Conservation (phyloP, 2,888 invertebrate genomes). For the Andrena minutula region DNA sequence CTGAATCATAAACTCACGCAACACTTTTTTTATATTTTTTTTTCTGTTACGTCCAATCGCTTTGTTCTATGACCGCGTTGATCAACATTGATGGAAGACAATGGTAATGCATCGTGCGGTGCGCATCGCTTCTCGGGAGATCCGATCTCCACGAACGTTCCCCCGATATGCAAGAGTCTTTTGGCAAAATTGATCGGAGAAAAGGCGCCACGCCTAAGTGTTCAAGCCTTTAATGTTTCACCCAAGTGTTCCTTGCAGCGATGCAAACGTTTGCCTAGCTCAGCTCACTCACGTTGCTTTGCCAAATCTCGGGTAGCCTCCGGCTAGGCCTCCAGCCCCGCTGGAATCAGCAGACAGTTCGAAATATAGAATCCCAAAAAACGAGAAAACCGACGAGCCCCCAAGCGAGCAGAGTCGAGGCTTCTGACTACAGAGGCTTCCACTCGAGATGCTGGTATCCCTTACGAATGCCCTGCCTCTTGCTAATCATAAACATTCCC, state of each 20-base stretch:
- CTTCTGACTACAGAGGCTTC: constrained; percentile 43
- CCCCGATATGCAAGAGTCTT: not conserved
- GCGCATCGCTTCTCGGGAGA: not conserved
- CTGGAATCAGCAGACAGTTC: constrained; percentile 33
- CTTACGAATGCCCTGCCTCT: not conserved
- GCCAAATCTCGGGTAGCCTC: constrained; percentile 13
- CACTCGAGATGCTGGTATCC: constrained; percentile 29
- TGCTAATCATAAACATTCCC: constrained; percentile 59
- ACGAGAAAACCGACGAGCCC: constrained; percentile 2
- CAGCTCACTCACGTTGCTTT: not conserved
- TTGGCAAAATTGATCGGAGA: constrained; percentile 6
- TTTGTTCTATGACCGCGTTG: constrained; percentile 6
- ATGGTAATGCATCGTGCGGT: not conserved
- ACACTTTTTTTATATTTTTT: constrained; percentile 14
- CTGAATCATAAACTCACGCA: constrained; percentile 60
- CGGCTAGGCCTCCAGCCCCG: constrained; percentile 23
- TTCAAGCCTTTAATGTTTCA: not conserved
- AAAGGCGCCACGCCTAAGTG: not conserved
- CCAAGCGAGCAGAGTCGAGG: constrained; percentile 45
- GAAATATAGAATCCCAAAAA: constrained; percentile 16
- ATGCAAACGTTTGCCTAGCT: constrained; percentile 1
- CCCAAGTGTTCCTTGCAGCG: constrained; percentile 20
- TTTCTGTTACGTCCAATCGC: no score
- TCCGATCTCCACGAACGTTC: not conserved
- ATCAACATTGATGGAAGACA: not conserved